Evolutionary conservation across 2,113 vertebrate genomes (phyloP), one percentile per base, ranked within the genome.

Genomic region (Pristiophorus japonicus): DNA sequence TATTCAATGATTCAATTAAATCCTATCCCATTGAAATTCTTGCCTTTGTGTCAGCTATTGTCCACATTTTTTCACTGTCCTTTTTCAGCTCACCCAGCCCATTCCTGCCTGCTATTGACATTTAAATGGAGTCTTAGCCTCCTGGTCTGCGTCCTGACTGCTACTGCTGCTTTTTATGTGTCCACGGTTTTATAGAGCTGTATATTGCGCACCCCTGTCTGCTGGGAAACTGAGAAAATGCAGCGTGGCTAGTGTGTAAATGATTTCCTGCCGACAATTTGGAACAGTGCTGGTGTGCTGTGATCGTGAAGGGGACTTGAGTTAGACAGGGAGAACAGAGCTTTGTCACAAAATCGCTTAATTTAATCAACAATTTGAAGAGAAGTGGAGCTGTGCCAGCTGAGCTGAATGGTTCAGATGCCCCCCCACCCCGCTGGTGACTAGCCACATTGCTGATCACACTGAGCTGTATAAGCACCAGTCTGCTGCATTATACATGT

Each of bases 401-500:
- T n/a, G n/a, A n/a, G n/a, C n/a, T n/a, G n/a, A 62, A 90, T 59
- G 30, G 78, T 38, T 42, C 78, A 6, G n/a, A 14, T 81, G 38
- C 20, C 18, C 38, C 38, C 1, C 78, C 38, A 16, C 1, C 78
- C 20, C 6, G 51, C 87, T 90, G 88, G 34, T 1, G 38, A 34
- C 12, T 7, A 22, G 38, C 59, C 88, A 38, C 7, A 22, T 55
- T 62, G 11, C 24, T 34, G 0, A 90, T 59, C 27, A n/a, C 3
- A 59, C n/a, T 63, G 85, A 92, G 38, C 16, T 81, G 78, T 81
- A 20, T 4, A 65, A 65, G 63, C 88, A 63, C 34, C 95, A 95
- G 95, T 95, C 95, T 96, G 67, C 96, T 96, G n/a, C n/a, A 97
- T 73, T 73, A 70, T 22, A 96, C 73, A 96, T 96, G 11, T 85